Evolutionary conservation across 2,113 vertebrate species (phyloP).

Genomic region (Lontra canadensis): DNA sequence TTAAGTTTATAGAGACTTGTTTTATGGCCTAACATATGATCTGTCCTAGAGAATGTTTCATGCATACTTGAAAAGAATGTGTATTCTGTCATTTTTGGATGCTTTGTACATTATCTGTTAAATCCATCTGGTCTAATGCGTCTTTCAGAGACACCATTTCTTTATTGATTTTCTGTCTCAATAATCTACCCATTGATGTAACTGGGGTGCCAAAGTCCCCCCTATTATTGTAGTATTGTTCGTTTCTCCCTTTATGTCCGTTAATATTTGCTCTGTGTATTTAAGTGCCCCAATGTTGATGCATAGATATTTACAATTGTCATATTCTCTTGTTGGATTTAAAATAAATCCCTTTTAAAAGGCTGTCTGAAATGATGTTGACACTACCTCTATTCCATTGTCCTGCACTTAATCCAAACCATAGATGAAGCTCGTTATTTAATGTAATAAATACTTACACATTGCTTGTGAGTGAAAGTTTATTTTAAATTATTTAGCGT

Average conservation of each 20-base stretch:
- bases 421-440: background rate
- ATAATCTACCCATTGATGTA: background rate
- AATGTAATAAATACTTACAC: background rate
- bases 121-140: background rate
- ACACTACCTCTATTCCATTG: background rate
- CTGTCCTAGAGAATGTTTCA: background rate
- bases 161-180: background rate
- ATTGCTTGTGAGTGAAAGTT: background rate
- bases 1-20: background rate
- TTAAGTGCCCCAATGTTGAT: background rate
- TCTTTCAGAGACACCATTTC: background rate
- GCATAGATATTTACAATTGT: background rate
- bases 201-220: background rate
- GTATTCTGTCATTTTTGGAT: background rate
- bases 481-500: background rate
- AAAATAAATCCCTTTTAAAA: conserved; percentile 32
- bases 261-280: background rate
- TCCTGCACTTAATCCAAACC: conserved; percentile 21
- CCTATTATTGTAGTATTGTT: background rate
- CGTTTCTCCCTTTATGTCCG: background rate
- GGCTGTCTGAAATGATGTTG: background rate
- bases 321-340: background rate
- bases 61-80: background rate
- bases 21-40: background rate
- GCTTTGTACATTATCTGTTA: background rate